These are phyloP conservation scores for Mirza zaza DNA, from an alignment of 2,113 vertebrate genomes.

Conservation along the genomic window DNA sequence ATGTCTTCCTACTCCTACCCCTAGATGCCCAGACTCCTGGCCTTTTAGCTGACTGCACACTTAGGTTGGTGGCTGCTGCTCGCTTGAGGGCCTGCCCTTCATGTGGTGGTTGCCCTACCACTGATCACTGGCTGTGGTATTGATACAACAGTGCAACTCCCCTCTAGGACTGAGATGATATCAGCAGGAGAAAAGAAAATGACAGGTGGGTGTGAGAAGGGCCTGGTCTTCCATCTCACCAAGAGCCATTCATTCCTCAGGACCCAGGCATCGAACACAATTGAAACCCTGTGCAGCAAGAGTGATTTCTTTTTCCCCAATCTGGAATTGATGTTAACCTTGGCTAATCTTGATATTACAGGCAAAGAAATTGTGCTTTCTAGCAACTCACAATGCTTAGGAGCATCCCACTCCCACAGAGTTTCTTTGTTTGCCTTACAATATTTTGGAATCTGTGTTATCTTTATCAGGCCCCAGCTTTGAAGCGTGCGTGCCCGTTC, in stretches of 20 bases:
- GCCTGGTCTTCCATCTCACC: neutral
- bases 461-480: neutral
- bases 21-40: neutral
- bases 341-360: neutral
- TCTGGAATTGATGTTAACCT: neutral
- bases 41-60: neutral
- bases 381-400: neutral
- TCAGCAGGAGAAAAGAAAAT: neutral
- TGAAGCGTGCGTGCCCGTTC: neutral
- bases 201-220: neutral
- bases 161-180: neutral
- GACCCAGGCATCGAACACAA: neutral
- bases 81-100: neutral
- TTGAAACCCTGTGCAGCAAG: neutral
- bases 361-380: neutral
- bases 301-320: neutral
- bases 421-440: neutral
- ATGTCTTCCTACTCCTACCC: neutral
- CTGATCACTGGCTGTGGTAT: neutral
- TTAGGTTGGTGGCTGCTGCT: neutral
- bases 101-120: too few relatives aligned
- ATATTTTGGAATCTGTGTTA: neutral
- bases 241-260: neutral
- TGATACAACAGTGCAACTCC: neutral
- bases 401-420: neutral